A percentile compares a stretch with the other conserved stretches of the same genome.
These are phyloP conservation scores for Cephus sareptanus DNA, from an alignment of 2,888 invertebrate genomes.

Conservation along the genomic window DNA sequence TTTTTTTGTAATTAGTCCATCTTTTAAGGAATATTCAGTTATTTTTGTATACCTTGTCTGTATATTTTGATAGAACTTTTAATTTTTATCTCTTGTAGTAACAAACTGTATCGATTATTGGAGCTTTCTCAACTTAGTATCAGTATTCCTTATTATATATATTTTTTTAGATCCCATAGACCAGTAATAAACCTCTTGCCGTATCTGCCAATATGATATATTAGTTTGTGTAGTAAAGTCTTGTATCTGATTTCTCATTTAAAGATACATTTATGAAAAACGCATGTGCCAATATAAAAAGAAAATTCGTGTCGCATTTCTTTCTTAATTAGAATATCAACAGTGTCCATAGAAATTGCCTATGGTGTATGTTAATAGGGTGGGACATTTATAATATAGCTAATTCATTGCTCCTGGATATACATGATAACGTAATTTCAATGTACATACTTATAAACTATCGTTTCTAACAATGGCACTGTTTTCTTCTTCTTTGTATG, in stretches of 20 bases:
- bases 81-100: neutral
- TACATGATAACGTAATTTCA: neutral
- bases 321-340: neutral
- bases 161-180: neutral
- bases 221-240: neutral
- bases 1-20: neutral
- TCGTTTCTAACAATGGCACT: slow-evolving; percentile 56
- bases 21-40: neutral
- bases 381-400: neutral
- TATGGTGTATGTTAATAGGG: neutral
- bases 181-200: neutral
- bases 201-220: neutral
- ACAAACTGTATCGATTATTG: neutral
- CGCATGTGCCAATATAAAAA: neutral
- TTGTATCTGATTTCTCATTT: neutral
- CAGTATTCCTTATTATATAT: neutral
- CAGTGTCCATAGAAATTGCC: neutral
- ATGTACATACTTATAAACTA: slow-evolving; percentile 30
- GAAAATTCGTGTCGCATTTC: neutral
- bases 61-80: neutral
- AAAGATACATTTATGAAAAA: neutral
- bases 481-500: slow-evolving; percentile 60
- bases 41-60: neutral
- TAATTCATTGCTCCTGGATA: neutral
- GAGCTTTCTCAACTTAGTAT: neutral